Evolutionary conservation across 2,888 invertebrate genomes (phyloP), one percentile per base, ranked within the genome.

Genomic region (Lasioglossum vierecki): DNA sequence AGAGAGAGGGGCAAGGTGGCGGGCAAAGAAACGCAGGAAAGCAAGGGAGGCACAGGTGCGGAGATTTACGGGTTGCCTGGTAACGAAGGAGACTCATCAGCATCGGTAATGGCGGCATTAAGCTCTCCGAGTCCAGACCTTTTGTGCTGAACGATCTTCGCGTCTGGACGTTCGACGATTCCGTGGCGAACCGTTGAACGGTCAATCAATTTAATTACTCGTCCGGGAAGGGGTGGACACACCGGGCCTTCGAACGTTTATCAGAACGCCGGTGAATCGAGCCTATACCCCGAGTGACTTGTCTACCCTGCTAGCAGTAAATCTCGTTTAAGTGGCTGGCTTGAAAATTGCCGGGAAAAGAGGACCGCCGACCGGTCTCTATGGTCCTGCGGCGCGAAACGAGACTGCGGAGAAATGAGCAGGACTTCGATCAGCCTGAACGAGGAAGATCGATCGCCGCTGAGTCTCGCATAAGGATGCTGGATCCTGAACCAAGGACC

Each of bases 41-140:
- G 35, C 73, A 53, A 22, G 35, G 73, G 73, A 53, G 35, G 66
- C 77, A 70, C 70, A 81, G 86, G 78, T 75, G 86, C 80, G 41
- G 83, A 92, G 93, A 93, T 93, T 93, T 92, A 93, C 90, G 91
- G 89, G 87, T 88, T 82, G 87, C 76, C 82, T 77, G 82, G 85
- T 92, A 93, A 93, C 92, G 92, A 93, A 93, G 91, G 84, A 76
- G 90, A 87, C 92, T 92, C 91, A 92, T 92, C 92, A 92, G 88
- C 91, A 91, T 92, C 88, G 80, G 89, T 88, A 91, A 91, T 91
- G 87, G 91, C 87, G 88, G 80, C 82, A 81, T 86, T 90, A 86
- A 86, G 80, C 84, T 83, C 80, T 80, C 85, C 79, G 80, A 57
- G 57, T 80, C 77, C 86, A 79, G 78, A 86, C 85, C 91, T 91